Base-by-base conservation (phyloP, 2,797 vertebrate species). In the Malurus leucopterus region DNA sequence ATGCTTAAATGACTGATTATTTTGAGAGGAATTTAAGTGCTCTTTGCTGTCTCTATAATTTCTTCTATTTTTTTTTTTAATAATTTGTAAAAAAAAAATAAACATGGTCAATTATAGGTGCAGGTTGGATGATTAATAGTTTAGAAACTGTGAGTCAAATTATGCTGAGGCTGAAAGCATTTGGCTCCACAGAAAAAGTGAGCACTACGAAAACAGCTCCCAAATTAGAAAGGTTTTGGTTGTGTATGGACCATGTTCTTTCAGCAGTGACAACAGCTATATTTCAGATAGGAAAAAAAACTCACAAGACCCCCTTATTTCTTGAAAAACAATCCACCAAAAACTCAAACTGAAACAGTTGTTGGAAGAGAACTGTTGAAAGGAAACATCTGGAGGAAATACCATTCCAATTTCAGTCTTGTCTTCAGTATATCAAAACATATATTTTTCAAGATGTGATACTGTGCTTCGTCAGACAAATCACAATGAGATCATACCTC, bases 301-400 rank as follows among this genome's bases (percentile, higher is more conserved):
- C 29, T 78, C 27, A 3, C 22, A 81, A 76, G 58, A 67, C 32
- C 17, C 27, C 9, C 30, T 75, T 89, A 55, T 64, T 94, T 89
- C 61, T 91, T 80, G 41, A 30, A 72, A 67, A 67, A 13, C 17
- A 46, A 36, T 58, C 24, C 68, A 55, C 24, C 20, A 47, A 62
- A 36, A 64, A 5, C n/a, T 9, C 16, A 58, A 80, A 70, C 13
- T 18, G 47, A 81, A 86, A 13, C 44, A 58, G 80, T 76, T 91
- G 22, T 55, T 92, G 77, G 55, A 91, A 88, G 74, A 82, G 46
- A 86, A 43, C 50, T 92, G 74, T 74, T 94, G 86, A 90, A 93
- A 91, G 64, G 80, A 93, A 94, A 91, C 94, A 91, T 91, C 89
- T 95, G 91, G 90, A 90, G 90, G 94, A 95, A 95, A 93, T 95